Evolutionary conservation across 2,797 vertebrate genomes (phyloP), one percentile per base, ranked within the genome.

Genomic region (Limosa lapponica): DNA sequence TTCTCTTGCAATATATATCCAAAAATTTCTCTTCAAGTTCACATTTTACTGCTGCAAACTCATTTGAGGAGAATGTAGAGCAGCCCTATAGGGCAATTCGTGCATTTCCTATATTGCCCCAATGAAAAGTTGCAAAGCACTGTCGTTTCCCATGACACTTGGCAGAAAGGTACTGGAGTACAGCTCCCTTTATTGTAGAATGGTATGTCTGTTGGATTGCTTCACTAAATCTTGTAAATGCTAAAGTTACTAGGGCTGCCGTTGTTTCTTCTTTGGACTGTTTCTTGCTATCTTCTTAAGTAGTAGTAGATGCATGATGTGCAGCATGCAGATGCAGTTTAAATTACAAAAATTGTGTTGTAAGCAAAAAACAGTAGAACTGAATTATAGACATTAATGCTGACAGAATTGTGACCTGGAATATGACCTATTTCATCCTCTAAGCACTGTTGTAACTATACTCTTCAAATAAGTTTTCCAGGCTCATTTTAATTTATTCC

Each of bases 21-120:
- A 79, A 54, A 32, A 59, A 67, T 57, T 75, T 82, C 10, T 72
- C 8, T 22, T 57, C 6, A 46, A 25, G 13, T 52, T 52, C 18
- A 13, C 2, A 1, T 61, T 90, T 86, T 1, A 1, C 13, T 74
- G 37, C 30, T 66, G 12, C 15, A 43, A 6, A 16, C 19, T 84
- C 16, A 32, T 39, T 51, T 62, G 19, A 87, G 32, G 15, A 73
- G 51, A 84, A 57, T 5, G 5, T 27, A 66, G 27, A 69, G 25
- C 28, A 70, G 15, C 9, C 3, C 4, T 46, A 6, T 17, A 55
- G 28, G 14, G 13, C 16, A 77, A 17, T 15, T 1, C 4, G 1
- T n/a, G 7, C 59, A 18, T 62, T 72, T 87, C n/a, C 3, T 3
- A 15, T 59, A 39, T 18, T 43, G n/a, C 0, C 17, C 39, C 37